Evolutionary conservation across 2,888 invertebrate species (phyloP), one percentile per base, ranked within the genome.

Genomic region (Copidosoma aretas): DNA sequence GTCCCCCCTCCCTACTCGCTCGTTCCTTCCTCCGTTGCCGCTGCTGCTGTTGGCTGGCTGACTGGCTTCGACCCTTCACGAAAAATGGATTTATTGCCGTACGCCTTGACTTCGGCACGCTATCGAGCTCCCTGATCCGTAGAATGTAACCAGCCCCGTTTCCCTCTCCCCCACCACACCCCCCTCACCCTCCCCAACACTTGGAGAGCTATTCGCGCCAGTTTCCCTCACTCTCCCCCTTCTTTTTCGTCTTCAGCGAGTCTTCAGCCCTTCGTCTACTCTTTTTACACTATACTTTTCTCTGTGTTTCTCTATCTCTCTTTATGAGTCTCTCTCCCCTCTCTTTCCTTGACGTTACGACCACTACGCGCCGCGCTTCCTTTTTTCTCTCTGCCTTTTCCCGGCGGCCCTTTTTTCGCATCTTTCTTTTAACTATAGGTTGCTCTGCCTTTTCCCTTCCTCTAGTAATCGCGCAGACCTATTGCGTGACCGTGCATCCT

Each of bases 81-180:
- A 83, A 77, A 83, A 83, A 83, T 83, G 83, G 83, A 83, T 83
- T 83, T 83, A 83, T 83, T 82, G 83, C 83, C 81, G 81, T 81
- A 80, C 81, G 82, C 83, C 81, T 82, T 82, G 83, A 83, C 83
- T 83, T 83, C 82, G 83, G 83, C 83, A 83, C 83, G 83, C 83
- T 83, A 83, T 83, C 83, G 81, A 83, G 81, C 80, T 82, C 83
- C 81, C 82, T 83, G 83, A 83, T 83, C 83, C 83, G 79, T 83
- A 77, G 76, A 69, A 70, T 71, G 68, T 67, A 68, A 68, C 71
- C 67, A 66, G 52, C 68, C 71, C 65, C 68, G 68, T 64, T 65
- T 14, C 12, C 15, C 43, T 21, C 46, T 21, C 46, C 39, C 49
- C 46, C 22, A 17, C 19, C 32, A 56, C n/a, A 32, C n/a, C 32